Base-by-base conservation (phyloP, 92 coral and sea anemone species). In the Palythoa grandiflora region DNA sequence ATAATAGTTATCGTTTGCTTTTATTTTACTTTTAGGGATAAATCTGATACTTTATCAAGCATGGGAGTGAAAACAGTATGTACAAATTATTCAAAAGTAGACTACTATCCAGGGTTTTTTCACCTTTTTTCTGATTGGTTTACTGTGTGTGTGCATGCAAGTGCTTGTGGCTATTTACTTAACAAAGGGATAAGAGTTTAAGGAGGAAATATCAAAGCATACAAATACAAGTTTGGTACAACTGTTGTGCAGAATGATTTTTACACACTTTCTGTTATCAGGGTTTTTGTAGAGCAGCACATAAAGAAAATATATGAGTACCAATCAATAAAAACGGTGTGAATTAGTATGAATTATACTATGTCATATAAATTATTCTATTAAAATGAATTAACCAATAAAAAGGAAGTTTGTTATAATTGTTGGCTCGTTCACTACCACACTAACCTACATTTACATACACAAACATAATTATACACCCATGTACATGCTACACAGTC, bases 11-110 rank as follows among this genome's bases (percentile, higher is more conserved):
- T 28, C 6, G 9, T 77, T 77, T n/a, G 10, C 75, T 35, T 59
- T 17, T 5, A 70, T 87, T 77, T 78, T 90, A 13, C 44, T 84
- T 93, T 38, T 92, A 97, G 99, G 92, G 99, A 97, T 63, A 94
- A 94, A 78, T 93, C 98, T 86, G 94, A 96, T 68, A 89, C 98
- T 20, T 92, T 86, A 77, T 91, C 98, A 91, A 91, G 93, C 83
- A 96, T 94, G 65, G 90, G 92, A 81, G 89, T 92, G 83, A 96
- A 97, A 97, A 94, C 99, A 97, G 99, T 97, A 97, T 92, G 99
- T 97, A 97, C 95, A 78, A 84, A 92, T 9, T 37, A 37, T 89
- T 85, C 93, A 89, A 73, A 78, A 84, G 71, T 92, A 68, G 37
- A 79, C 53, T 91, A 28, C 28, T 28, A 28, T 68, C 76, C 52